These are phyloP conservation scores for Pseudomyrmex sp. DNA, from an alignment of 1,140 invertebrate genomes.

Conservation along the genomic window DNA sequence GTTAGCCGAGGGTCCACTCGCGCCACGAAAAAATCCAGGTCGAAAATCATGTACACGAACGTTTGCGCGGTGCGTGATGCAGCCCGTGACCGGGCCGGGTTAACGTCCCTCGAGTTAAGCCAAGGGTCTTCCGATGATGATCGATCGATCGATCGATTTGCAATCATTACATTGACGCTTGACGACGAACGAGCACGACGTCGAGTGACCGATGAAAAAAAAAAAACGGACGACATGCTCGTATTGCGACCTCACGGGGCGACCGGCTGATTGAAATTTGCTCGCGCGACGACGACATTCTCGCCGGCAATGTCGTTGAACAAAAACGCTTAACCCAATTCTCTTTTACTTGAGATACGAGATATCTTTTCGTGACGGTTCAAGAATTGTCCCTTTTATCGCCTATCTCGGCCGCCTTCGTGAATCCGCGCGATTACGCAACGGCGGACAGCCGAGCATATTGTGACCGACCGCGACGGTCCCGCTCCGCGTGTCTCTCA, in stretches of 20 bases:
- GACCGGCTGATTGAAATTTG: constrained; percentile 50
- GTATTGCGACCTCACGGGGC: not conserved
- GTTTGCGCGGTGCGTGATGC: constrained; percentile 23
- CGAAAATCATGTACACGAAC: constrained; percentile 30
- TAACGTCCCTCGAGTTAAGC: constrained; percentile 43
- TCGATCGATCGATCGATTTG: constrained; percentile 54
- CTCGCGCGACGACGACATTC: constrained; percentile 29
- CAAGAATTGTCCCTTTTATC: constrained; percentile 80
- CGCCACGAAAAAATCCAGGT: not conserved
- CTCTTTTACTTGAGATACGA: constrained; percentile 74
- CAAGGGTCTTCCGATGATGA: constrained; percentile 43
- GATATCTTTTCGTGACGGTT: constrained; percentile 79
- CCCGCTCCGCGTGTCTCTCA: constrained; percentile 14
- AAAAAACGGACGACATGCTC: not conserved
- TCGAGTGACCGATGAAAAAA: constrained; percentile 10
- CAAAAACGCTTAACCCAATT: constrained; percentile 75
- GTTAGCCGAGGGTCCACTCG: not conserved
- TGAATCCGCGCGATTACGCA: constrained; percentile 73
- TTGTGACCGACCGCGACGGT: constrained; percentile 32
- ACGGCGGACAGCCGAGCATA: constrained; percentile 31
- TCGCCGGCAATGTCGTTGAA: constrained; percentile 63
- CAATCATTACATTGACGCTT: constrained; percentile 33
- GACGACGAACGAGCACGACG: constrained; percentile 9
- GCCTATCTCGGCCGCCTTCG: constrained; percentile 70
- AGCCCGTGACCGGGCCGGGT: constrained; percentile 38